A percentile compares a stretch with the other conserved stretches of the same genome.
These are phyloP conservation scores for Trichogramma evanescens DNA, from an alignment of 2,888 invertebrate species.

Conservation along the genomic window DNA sequence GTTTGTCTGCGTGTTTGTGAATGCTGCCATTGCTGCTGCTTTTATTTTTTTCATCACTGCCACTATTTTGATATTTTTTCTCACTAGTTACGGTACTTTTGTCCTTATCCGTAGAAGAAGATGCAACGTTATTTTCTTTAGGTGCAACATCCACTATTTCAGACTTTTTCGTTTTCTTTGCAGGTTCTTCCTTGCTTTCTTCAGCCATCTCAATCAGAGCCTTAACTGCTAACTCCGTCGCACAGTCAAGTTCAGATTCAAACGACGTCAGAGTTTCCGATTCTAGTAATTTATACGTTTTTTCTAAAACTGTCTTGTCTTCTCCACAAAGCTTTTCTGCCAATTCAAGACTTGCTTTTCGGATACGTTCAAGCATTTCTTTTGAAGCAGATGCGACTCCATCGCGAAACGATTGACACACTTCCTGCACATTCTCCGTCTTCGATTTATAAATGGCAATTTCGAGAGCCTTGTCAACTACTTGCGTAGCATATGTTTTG, in stretches of 20 bases:
- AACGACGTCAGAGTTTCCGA: constrained; percentile 38
- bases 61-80: constrained; percentile 4
- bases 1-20: constrained; percentile 18
- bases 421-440: constrained; percentile 41
- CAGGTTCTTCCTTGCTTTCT: constrained; percentile 38
- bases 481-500: constrained; percentile 41
- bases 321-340: constrained; percentile 33
- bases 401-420: constrained; percentile 39
- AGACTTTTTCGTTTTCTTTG: constrained; percentile 23
- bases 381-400: constrained; percentile 42
- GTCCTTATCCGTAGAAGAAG: not conserved
- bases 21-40: constrained; percentile 29
- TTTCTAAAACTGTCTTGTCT: constrained; percentile 30
- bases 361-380: constrained; percentile 38
- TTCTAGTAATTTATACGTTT: constrained; percentile 34
- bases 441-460: constrained; percentile 45
- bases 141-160: constrained; percentile 8
- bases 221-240: constrained; percentile 44
- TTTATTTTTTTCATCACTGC: constrained; percentile 12
- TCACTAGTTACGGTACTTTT: constrained; percentile 17
- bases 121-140: constrained; percentile 10
- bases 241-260: constrained; percentile 39
- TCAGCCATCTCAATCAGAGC: constrained; percentile 45
- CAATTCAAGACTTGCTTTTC: constrained; percentile 37
- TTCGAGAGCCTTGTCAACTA: constrained; percentile 44